Evolutionary conservation across 2,888 invertebrate genomes (phyloP).

Genomic region (Drosophila buzzatii): DNA sequence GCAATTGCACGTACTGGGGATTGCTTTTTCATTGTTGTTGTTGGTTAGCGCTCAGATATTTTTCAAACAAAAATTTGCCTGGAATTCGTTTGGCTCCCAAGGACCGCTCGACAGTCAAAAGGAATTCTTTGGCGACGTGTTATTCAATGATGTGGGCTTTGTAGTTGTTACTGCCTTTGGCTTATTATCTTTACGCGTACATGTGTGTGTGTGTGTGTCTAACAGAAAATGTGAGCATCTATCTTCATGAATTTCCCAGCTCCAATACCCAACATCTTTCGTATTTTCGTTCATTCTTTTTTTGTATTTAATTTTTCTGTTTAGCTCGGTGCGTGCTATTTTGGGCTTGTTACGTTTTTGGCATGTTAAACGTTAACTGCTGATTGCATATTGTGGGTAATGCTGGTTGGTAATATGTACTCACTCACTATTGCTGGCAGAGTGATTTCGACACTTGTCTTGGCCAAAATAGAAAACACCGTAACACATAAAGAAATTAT

Average conservation of each 20-base stretch:
- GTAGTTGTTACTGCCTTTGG: constrained; percentile 39
- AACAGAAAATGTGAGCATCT: constrained; percentile 55
- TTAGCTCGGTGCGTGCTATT: constrained; percentile 58
- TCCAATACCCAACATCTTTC: constrained; percentile 19
- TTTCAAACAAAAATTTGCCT: constrained; percentile 34
- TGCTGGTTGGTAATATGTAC: constrained; percentile 6
- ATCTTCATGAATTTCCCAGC: constrained; percentile 62
- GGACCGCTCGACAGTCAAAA: constrained; percentile 35
- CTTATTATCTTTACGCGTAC: constrained; percentile 56
- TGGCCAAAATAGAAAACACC: constrained; percentile 14
- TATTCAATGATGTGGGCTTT: constrained; percentile 57
- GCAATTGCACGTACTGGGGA: constrained; percentile 73
- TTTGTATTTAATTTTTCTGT: constrained; percentile 18
- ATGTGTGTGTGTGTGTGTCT: constrained; percentile 12
- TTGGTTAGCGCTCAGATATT: constrained; percentile 45
- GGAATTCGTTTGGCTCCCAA: constrained; percentile 16
- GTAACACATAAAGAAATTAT: constrained; percentile 10
- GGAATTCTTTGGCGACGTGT: constrained; percentile 48
- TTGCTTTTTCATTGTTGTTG: constrained; percentile 40
- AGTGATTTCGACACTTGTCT: constrained; percentile 64
- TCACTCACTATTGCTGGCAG: not conserved
- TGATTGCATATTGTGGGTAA: constrained; percentile 70
- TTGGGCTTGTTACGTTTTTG: constrained; percentile 60
- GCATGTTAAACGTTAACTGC: constrained; percentile 74
- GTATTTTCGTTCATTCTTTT: constrained; percentile 29